phyloP scores from a whole-genome alignment of 2,113 vertebrate species.

The Chaetodon trifascialis region DNA sequence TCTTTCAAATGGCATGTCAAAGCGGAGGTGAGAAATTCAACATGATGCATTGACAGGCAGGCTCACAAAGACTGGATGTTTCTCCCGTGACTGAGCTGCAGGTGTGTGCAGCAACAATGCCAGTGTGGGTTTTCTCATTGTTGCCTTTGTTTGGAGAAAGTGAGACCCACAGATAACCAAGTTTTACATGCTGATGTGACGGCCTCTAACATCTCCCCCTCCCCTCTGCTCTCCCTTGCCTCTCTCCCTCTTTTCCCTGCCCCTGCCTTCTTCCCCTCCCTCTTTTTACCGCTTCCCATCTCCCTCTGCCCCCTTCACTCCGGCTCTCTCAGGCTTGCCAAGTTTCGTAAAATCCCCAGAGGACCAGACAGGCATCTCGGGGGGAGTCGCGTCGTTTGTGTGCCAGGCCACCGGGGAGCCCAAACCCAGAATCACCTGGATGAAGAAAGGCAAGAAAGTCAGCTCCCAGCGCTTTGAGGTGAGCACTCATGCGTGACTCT shows the following conservation, averaged over 20 bases:
- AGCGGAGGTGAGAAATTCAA: slow-evolving; percentile 36
- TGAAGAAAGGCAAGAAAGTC: slow-evolving; percentile 99
- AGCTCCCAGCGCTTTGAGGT: slow-evolving; percentile 99
- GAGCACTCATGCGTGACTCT: slow-evolving; percentile 45
- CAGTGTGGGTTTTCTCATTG: slow-evolving; percentile 34
- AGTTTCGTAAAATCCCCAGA: slow-evolving; percentile 95
- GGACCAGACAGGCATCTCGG: slow-evolving; percentile 97
- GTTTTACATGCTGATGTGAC: slow-evolving; percentile 40
- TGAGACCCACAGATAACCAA: slow-evolving; percentile 45
- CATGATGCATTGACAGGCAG: slow-evolving; percentile 39
- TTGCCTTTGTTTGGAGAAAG: slow-evolving; percentile 55
- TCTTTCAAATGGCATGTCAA: slow-evolving; percentile 30
- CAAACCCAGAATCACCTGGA: slow-evolving; percentile 98
- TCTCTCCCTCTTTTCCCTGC: neutral
- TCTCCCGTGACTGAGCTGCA: slow-evolving; percentile 51
- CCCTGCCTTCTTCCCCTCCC: slow-evolving; percentile 20
- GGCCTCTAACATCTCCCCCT: slow-evolving; percentile 26
- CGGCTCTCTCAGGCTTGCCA: slow-evolving; percentile 89
- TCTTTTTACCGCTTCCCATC: neutral
- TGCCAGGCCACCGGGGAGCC: slow-evolving; percentile 97
- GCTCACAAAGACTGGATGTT: slow-evolving; percentile 28
- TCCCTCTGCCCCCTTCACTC: slow-evolving; percentile 19
- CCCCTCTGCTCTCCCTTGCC: slow-evolving; percentile 1
- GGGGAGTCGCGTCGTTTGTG: slow-evolving; percentile 98
- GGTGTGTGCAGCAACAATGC: slow-evolving; percentile 52